phyloP scores from a whole-genome alignment of 2,888 invertebrate genomes.

The Himalopsyche anomala region DNA sequence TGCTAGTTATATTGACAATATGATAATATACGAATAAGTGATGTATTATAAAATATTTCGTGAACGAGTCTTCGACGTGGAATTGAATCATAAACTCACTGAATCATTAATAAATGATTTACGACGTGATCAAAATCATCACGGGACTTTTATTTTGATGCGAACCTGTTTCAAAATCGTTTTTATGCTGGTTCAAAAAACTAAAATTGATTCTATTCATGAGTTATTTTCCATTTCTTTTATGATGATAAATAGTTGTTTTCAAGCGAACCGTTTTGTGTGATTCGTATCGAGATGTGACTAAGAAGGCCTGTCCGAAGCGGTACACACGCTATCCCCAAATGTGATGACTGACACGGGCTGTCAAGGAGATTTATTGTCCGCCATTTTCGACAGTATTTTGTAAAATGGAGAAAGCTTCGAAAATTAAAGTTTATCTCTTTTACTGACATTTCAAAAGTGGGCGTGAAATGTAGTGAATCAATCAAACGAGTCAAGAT shows the following conservation, averaged over 20 bases:
- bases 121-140: too few relatives aligned
- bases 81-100: too few relatives aligned
- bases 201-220: too few relatives aligned
- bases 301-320: neutral
- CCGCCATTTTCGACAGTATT: slow-evolving; percentile 28
- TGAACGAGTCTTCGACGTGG: too few relatives aligned
- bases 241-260: slow-evolving; percentile 6
- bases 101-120: too few relatives aligned
- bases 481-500: slow-evolving; percentile 8
- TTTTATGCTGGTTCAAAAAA: too few relatives aligned
- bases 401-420: slow-evolving; percentile 20
- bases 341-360: slow-evolving; percentile 5
- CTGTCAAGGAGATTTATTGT: slow-evolving; percentile 23
- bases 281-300: slow-evolving; percentile 1
- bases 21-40: too few relatives aligned
- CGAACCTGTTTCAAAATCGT: too few relatives aligned
- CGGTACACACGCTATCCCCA: slow-evolving; percentile 3
- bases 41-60: too few relatives aligned
- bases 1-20: too few relatives aligned
- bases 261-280: neutral
- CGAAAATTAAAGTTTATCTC: slow-evolving; percentile 34
- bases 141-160: too few relatives aligned
- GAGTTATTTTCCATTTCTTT: neutral
- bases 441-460: slow-evolving; percentile 18
- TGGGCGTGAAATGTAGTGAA: slow-evolving; percentile 17